Evolutionary conservation across 1,140 invertebrate species (phyloP).

Genomic region (Myzus persicae): DNA sequence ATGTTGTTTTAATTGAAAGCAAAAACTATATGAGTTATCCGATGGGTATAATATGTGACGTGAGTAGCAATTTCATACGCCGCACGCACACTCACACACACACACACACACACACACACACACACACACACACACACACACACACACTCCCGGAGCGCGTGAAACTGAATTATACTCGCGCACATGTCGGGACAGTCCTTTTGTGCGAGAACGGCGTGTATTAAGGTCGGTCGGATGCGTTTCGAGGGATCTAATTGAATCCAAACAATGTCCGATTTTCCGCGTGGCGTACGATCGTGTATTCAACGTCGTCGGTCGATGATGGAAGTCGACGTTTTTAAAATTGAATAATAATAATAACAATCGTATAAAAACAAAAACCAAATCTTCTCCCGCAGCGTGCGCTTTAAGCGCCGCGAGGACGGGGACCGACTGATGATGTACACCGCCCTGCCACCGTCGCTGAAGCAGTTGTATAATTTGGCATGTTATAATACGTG

Average conservation of each 20-base stretch:
- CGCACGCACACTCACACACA: neutral
- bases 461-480: no score
- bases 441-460: no score
- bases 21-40: slow-evolving; percentile 35
- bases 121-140: no score
- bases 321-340: neutral
- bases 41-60: slow-evolving; percentile 32
- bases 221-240: slow-evolving; percentile 34
- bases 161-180: slow-evolving; percentile 10
- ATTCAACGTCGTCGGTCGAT: neutral
- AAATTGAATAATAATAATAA: neutral
- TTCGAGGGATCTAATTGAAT: slow-evolving; percentile 43
- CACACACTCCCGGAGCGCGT: neutral
- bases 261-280: slow-evolving; percentile 22
- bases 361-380: neutral
- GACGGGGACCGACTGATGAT: no score
- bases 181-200: neutral
- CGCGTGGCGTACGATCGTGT: slow-evolving; percentile 24
- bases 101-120: neutral
- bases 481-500: no score
- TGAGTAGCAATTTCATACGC: slow-evolving; percentile 32
- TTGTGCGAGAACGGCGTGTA: neutral
- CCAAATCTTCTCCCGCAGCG: no score
- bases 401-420: no score
- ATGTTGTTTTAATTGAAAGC: slow-evolving; percentile 52